Percentiles rank a stretch among this genome's conserved stretches.
phyloP scores from a whole-genome alignment of 2,797 vertebrate genomes.

The Enteromius unitaeniatus region DNA sequence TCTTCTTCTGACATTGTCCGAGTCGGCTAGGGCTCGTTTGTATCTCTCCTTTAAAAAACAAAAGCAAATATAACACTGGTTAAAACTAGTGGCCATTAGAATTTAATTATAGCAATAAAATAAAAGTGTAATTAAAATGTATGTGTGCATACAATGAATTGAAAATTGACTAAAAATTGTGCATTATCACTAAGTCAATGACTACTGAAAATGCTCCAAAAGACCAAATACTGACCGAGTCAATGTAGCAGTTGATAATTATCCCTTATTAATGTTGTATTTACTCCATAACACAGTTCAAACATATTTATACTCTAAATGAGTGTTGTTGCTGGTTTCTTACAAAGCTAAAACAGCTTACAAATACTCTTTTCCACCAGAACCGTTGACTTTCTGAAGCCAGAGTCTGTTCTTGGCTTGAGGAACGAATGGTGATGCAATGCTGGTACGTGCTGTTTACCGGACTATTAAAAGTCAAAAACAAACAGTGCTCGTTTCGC shows the following conservation, averaged over 20 bases:
- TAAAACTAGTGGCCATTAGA: background rate
- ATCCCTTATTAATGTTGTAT: background rate
- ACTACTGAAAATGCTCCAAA: background rate
- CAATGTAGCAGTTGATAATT: background rate
- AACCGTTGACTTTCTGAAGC: background rate
- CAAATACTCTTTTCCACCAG: background rate
- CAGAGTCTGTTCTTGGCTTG: background rate
- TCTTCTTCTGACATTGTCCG: constrained; percentile 81
- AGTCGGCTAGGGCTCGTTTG: constrained; percentile 79
- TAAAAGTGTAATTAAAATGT: background rate
- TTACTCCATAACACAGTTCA: background rate
- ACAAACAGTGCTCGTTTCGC: background rate
- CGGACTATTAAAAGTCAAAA: background rate
- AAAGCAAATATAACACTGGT: background rate
- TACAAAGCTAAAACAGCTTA: background rate
- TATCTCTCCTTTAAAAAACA: constrained; percentile 78
- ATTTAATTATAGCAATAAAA: background rate
- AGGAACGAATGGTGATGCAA: background rate
- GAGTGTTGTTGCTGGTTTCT: background rate
- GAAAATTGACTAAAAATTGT: background rate
- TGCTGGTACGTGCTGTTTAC: background rate
- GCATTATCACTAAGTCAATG: background rate
- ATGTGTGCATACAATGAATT: too few species aligned
- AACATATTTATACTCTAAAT: background rate
- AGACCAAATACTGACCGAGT: background rate